Evolutionary conservation across 2,113 vertebrate species (phyloP).

Genomic region (Argyrosomus japonicus): DNA sequence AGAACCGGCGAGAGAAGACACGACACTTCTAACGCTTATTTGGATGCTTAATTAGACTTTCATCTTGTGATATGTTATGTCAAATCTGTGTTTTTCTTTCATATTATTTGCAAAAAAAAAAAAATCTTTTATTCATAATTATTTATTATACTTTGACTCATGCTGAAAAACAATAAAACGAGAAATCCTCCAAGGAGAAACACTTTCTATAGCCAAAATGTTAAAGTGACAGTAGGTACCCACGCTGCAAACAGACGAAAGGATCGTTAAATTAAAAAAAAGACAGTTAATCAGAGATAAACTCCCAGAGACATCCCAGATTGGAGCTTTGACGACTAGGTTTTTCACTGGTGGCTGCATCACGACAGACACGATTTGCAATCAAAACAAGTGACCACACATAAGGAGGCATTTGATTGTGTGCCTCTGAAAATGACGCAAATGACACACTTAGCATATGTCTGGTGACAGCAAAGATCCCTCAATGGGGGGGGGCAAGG

Average conservation of each 20-base stretch:
- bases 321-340: not conserved
- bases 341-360: constrained; percentile 1
- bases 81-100: not conserved
- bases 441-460: constrained; percentile 31
- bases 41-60: too few relatives aligned
- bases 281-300: not conserved
- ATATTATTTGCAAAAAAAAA: too few relatives aligned
- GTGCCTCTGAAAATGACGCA: constrained; percentile 9
- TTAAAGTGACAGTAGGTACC: not conserved
- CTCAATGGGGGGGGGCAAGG: not conserved
- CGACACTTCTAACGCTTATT: too few relatives aligned
- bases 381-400: constrained; percentile 23
- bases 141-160: not conserved
- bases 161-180: not conserved
- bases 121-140: too few relatives aligned
- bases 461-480: constrained; percentile 32
- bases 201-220: not conserved
- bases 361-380: not conserved
- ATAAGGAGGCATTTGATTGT: not conserved
- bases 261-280: not conserved
- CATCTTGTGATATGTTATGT: not conserved
- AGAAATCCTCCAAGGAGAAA: not conserved
- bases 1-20: not conserved
- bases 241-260: not conserved
- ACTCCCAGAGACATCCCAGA: not conserved